These are phyloP conservation scores for Macaca fascicularis DNA, from an alignment of 2,113 vertebrate species.

Conservation along the genomic window T2T-MFA8v1.1 NC_088376.1:156289501-156290000, in stretches of 20 bases:
- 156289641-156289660: background rate
- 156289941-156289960: rapidly evolving
- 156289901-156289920: background rate
- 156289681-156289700: too few relatives aligned
- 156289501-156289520: background rate
- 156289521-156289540: background rate
- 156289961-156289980: background rate
- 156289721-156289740: background rate
- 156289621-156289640: background rate
- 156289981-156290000: background rate
- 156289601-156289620: background rate
- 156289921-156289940: background rate
- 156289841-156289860: background rate
- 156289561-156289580: background rate
- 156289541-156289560: background rate
- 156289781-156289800: background rate
- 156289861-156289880: background rate
- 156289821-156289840: background rate
- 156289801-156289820: background rate
- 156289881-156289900: background rate
- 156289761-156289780: too few relatives aligned
- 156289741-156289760: too few relatives aligned
- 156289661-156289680: background rate
- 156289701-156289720: background rate
- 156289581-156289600: background rate